Evolutionary conservation across 2,888 invertebrate species (phyloP), one percentile per base, ranked within the genome.

Genomic region (Anoncus sp.): DNA sequence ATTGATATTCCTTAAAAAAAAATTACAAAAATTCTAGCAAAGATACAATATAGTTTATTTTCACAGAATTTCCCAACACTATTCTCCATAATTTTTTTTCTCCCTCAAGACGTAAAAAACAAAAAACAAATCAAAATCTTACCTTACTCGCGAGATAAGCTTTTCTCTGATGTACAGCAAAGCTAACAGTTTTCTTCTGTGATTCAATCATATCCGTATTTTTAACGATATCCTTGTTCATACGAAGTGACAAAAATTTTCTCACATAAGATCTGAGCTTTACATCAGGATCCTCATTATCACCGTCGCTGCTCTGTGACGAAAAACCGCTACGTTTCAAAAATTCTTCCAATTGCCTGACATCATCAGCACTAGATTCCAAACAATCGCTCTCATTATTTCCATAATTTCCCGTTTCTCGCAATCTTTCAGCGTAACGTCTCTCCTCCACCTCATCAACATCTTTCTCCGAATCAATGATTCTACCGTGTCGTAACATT

Each of bases 161-260:
- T 93, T 85, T 83, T 66, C 88, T 87, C 83, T 86, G 86, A 80
- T 88, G 85, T 27, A 89, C 94, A 60, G 96, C 96, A 91, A 96
- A 96, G 91, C 96, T 96, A 80, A 96, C 96, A 82, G 94, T 94
- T 90, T 96, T 96, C 90, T 94, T 95, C 77, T 92, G 92, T 35
- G 90, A 90, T 40, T 91, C 91, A 81, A 92, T 92, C 88, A 93
- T 93, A 84, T 94, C 94, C 82, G 93, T 92, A 82, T 93, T 93
- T 88, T 93, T 94, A 80, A 92, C 92, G 84, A 94, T 93, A 84
- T 95, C 95, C 86, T 94, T 94, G 86, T 95, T 95, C 90, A 94
- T 94, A 89, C 94, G 94, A 89, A 95, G 92, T 84, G 94, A 93
- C 77, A 96, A 92, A 87, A 95, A 96, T 88, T 95, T 95, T 87